A percentile compares a stretch with the other conserved stretches of the same genome.
Conservation (phyloP, 2,113 vertebrate species). For the Cryptotis parvus region DNA sequence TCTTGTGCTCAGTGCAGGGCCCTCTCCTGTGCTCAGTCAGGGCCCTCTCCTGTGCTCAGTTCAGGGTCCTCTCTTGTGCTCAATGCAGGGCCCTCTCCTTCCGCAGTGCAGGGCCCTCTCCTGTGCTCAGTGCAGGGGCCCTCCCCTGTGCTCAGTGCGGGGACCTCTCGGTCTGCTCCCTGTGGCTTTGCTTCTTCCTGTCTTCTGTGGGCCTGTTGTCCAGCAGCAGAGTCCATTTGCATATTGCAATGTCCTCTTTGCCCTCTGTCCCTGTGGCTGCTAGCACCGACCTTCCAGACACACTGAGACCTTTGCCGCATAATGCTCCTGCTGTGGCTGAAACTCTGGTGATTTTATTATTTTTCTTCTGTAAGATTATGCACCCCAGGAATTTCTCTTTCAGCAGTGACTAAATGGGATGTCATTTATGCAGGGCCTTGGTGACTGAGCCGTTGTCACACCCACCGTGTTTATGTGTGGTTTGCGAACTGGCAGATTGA, state of each 20-base stretch:
- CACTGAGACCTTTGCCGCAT: not conserved
- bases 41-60: not conserved
- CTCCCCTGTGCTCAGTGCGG: not conserved
- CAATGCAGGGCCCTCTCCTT: not conserved
- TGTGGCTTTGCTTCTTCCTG: not conserved
- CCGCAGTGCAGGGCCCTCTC: too few relatives aligned
- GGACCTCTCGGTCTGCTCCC: not conserved
- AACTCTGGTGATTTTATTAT: constrained; percentile 5
- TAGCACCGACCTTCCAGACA: constrained; percentile 5
- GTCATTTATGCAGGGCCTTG: constrained; percentile 71
- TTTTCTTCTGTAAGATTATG: not conserved
- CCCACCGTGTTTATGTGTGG: not conserved
- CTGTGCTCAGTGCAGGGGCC: not conserved
- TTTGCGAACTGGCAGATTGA: constrained; percentile 61
- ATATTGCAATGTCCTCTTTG: not conserved
- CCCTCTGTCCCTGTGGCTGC: not conserved
- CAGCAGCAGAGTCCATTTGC: constrained; percentile 26
- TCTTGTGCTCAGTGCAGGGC: not conserved
- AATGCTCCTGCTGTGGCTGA: not conserved
- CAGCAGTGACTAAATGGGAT: constrained; percentile 17
- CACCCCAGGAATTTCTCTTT: not conserved
- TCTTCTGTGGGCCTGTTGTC: not conserved
- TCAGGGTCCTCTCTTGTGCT: not conserved
- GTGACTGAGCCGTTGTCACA: not conserved
- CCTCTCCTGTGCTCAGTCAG: not conserved